Conservation (phyloP, 2,888 invertebrate genomes). For the Mimas tiliae region DNA sequence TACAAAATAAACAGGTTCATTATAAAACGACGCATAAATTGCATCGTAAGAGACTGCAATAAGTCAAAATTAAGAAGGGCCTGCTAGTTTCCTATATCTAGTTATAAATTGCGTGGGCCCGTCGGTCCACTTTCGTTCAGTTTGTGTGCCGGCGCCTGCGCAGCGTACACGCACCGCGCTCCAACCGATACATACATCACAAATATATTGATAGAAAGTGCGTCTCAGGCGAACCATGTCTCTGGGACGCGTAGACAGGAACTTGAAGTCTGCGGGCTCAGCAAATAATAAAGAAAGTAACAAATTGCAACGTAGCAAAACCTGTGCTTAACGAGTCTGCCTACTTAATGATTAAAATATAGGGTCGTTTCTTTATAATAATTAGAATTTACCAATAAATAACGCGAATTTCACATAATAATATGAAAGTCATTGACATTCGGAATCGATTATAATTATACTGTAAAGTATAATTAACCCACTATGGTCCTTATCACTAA, state of each 20-base stretch:
- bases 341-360: background rate
- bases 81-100: conserved; percentile 43
- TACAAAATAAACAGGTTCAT: background rate
- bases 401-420: background rate
- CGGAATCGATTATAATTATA: background rate
- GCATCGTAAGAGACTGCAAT: conserved; percentile 19
- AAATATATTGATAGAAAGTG: conserved; percentile 73
- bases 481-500: too few relatives aligned
- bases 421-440: background rate
- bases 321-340: background rate
- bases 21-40: conserved; percentile 18
- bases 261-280: conserved; percentile 27
- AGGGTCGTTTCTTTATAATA: background rate
- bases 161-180: conserved; percentile 44
- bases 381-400: background rate
- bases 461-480: background rate
- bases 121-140: conserved; percentile 69
- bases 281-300: conserved; percentile 22
- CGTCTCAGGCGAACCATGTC: conserved; percentile 46
- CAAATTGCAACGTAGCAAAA: conserved; percentile 7
- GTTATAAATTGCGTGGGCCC: conserved; percentile 43
- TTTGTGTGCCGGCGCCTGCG: conserved; percentile 56
- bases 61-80: conserved; percentile 36
- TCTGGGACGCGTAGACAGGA: conserved; percentile 38
- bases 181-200: conserved; percentile 56